A percentile compares a stretch with the other conserved stretches of the same genome.
These are phyloP conservation scores for Mactra quadrangularis DNA, from an alignment of 1,140 invertebrate species.

Conservation along the genomic window DNA sequence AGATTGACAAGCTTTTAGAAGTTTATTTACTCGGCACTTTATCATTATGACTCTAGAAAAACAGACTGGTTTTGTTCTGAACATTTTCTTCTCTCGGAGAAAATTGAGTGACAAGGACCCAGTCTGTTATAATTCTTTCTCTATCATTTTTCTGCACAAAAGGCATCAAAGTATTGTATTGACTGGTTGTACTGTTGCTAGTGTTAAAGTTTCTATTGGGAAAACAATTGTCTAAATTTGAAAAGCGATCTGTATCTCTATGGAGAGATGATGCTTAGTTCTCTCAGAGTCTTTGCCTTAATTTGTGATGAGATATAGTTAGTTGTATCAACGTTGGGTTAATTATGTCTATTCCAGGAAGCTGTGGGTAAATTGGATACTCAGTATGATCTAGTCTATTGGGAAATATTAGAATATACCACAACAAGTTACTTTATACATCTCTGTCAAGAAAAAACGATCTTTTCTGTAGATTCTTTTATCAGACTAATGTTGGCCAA, in stretches of 20 bases:
- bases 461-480: too few species aligned
- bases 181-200: not conserved
- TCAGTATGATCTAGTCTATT: slow-evolving; percentile 20
- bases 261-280: slow-evolving; percentile 9
- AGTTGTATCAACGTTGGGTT: slow-evolving; percentile 42
- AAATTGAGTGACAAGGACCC: slow-evolving; percentile 22
- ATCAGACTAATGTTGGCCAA: too few species aligned
- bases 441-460: too few species aligned
- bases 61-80: not conserved
- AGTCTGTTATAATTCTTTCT: not conserved
- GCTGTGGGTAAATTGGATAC: slow-evolving; percentile 49
- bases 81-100: not conserved
- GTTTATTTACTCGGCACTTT: slow-evolving; percentile 21
- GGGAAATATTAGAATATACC: slow-evolving; percentile 16
- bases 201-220: slow-evolving; percentile 31
- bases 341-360: slow-evolving; percentile 42
- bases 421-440: not conserved
- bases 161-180: slow-evolving; percentile 5
- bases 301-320: slow-evolving; percentile 3
- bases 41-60: slow-evolving; percentile 11
- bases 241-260: slow-evolving; percentile 42
- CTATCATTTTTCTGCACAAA: not conserved
- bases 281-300: not conserved
- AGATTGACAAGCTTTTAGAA: slow-evolving; percentile 35
- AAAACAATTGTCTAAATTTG: slow-evolving; percentile 52